phyloP scores from a whole-genome alignment of 2,797 vertebrate species.

The Sebastes steindachneri region DNA sequence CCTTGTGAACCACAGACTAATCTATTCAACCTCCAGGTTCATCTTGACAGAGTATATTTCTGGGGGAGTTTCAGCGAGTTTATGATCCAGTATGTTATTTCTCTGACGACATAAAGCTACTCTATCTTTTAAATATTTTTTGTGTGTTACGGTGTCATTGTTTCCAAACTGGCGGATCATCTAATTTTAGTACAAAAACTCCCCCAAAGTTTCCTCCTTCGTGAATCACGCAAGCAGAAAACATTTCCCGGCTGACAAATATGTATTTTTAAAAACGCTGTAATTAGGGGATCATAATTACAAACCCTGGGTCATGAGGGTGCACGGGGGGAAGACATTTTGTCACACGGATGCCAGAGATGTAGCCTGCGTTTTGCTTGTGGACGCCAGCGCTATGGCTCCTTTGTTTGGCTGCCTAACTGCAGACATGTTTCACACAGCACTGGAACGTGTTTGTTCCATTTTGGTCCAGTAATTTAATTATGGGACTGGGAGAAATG shows the following conservation, averaged over 20 bases:
- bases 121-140: not conserved
- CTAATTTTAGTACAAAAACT: conserved; percentile 1
- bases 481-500: conserved; percentile 55
- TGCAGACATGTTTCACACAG: conserved; percentile 61
- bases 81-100: not conserved
- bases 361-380: conserved; percentile 3
- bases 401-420: conserved; percentile 51
- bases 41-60: not conserved
- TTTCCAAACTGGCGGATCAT: not conserved
- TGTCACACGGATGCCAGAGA: conserved; percentile 38
- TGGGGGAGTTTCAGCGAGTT: not conserved
- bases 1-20: not conserved
- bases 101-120: not conserved
- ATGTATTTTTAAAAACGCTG: conserved; percentile 34
- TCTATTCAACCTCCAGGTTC: not conserved
- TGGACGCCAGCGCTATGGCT: not conserved
- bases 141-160: not conserved
- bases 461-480: conserved; percentile 66
- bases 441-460: conserved; percentile 49
- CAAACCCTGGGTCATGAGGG: conserved; percentile 19
- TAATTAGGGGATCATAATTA: conserved; percentile 61
- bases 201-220: not conserved
- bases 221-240: conserved; percentile 8
- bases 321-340: conserved; percentile 12
- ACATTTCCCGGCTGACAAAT: conserved; percentile 13